Percentiles rank a stretch among this genome's conserved stretches.
These are phyloP conservation scores for Drosophila guanche DNA, from an alignment of 1,140 invertebrate genomes.

Conservation along the genomic window DNA sequence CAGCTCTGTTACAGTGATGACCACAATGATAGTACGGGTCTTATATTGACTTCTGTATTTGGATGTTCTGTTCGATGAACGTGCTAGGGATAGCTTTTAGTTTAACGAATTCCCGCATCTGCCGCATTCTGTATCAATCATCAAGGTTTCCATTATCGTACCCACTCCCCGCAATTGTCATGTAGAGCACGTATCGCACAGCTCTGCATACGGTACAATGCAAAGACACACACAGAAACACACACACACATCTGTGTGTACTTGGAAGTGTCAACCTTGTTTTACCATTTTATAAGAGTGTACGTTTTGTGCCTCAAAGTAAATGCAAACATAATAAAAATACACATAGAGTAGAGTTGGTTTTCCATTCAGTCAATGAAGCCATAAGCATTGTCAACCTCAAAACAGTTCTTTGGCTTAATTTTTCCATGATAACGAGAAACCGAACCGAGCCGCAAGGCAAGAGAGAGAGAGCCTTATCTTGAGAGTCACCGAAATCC, in stretches of 20 bases:
- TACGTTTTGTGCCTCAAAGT: neutral
- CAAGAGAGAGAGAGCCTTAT: slow-evolving; percentile 9
- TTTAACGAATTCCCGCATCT: slow-evolving; percentile 14
- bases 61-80: slow-evolving; percentile 2
- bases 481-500: slow-evolving; percentile 20
- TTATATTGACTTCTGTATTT: too few species aligned
- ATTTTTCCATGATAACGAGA: slow-evolving; percentile 32
- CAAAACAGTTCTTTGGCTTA: slow-evolving; percentile 9
- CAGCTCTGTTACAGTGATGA: too few species aligned
- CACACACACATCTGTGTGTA: too few species aligned
- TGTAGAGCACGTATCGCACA: too few species aligned
- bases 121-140: slow-evolving; percentile 1
- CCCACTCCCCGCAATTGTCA: neutral
- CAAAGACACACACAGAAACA: too few species aligned
- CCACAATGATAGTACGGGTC: too few species aligned
- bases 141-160: neutral
- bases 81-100: slow-evolving; percentile 11
- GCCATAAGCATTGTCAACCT: slow-evolving; percentile 23
- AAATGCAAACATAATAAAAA: neutral
- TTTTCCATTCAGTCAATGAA: slow-evolving; percentile 36
- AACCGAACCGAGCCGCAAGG: slow-evolving; percentile 3
- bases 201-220: too few species aligned
- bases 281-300: too few species aligned
- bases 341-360: neutral
- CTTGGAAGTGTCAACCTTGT: too few species aligned